A percentile compares a stretch with the other conserved stretches of the same genome.
Evolutionary conservation across 1,140 invertebrate genomes (phyloP).

Genomic region (Chrysomallon squamiferum): DNA sequence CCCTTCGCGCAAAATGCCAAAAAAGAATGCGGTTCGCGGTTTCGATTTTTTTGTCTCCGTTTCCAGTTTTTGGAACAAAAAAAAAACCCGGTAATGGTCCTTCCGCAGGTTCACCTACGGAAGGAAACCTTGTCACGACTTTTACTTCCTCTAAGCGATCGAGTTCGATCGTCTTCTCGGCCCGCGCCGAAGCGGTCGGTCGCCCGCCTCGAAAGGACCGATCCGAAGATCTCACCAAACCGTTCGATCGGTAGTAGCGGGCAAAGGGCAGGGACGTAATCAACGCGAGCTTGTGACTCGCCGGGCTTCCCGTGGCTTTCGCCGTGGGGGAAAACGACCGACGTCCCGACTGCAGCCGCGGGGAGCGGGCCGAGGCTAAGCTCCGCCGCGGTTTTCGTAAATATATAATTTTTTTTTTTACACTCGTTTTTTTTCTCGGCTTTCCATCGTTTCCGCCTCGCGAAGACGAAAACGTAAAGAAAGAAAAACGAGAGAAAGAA

Average conservation of each 20-base stretch:
- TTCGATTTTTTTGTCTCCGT: background rate
- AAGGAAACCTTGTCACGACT: conserved; percentile 90
- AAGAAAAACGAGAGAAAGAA: no score
- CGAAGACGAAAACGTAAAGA: no score
- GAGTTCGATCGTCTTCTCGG: conserved; percentile 73
- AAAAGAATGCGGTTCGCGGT: background rate
- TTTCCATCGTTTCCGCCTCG: no score
- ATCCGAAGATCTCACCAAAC: conserved; percentile 75
- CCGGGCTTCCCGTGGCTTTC: conserved; percentile 76
- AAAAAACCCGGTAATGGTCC: conserved; percentile 76
- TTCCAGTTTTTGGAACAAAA: no score
- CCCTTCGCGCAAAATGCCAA: no score
- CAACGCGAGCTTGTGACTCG: conserved; percentile 79
- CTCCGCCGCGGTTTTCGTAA: no score
- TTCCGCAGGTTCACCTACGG: conserved; percentile 87
- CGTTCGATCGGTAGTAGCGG: conserved; percentile 89
- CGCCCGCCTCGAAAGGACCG: conserved; percentile 62
- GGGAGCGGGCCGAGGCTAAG: no score
- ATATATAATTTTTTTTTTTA: no score
- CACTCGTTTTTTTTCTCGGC: no score
- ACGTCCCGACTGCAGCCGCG: no score
- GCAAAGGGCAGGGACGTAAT: conserved; percentile 67
- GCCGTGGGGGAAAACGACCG: no score
- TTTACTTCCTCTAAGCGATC: conserved; percentile 82
- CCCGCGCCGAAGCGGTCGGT: conserved; percentile 66